Base-by-base conservation (phyloP, 2,113 vertebrate genomes). In the Cettia cetti region DNA sequence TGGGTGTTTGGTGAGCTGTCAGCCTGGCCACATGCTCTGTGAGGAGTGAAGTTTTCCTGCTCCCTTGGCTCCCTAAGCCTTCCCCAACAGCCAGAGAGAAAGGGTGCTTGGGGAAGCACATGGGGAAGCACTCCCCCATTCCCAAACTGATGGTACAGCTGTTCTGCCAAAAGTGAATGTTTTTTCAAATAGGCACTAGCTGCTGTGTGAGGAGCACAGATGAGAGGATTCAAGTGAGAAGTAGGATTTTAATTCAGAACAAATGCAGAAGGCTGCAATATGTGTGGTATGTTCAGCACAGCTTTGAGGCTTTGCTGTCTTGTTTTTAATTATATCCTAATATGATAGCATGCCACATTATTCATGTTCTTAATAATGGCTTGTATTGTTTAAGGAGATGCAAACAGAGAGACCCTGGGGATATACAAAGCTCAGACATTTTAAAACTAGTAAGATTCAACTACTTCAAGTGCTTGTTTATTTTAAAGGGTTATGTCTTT, bases 301-400 rank as follows among this genome's bases (percentile, higher is more conserved):
- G 54, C 50, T 92, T 72, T 95, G 90, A 82, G 87, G 59, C 57
- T 68, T 92, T 79, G 66, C 61, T 47, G 91, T 95, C 89, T 90
- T 82, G 59, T 77, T 95, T 97, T 96, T 95, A 96, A 57, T 96
- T 87, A 26, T 81, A 91, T 78, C 66, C 88, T 94, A 95, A 88
- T 57, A 59, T 40, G 87, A 82, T 82, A 96, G 78, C 71, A 76
- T 26, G 68, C 16, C 64, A 61, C 69, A 47, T 77, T 93, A 83
- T 66, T 94, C 90, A 70, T 59, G 54, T 70, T 95, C 90, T 94
- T 82, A 87, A 78, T 89, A 81, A 84, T 76, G 66, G 68, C 21
- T 89, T 78, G 63, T 86, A 82, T 92, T 92, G 70, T 96, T 94
- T 54, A 77, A 93, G 63, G 59, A 95, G 71, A 69, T 91, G 57